phyloP scores from a whole-genome alignment of 1,140 invertebrate genomes.

The Chymomyza costata region DNA sequence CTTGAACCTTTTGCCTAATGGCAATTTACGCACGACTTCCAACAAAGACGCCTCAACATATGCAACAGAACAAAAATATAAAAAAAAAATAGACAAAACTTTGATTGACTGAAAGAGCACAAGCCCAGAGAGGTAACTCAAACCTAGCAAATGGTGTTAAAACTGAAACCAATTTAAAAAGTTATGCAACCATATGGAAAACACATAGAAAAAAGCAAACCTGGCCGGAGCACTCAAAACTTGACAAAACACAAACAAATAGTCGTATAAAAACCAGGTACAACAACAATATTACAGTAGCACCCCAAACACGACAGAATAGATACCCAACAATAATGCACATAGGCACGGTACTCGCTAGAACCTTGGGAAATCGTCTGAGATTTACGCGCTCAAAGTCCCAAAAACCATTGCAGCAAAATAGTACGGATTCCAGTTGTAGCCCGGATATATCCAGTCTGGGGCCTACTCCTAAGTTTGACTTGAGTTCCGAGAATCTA shows the following conservation, averaged over 20 bases:
- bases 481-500: no score
- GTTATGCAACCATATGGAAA: slow-evolving; percentile 63
- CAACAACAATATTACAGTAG: slow-evolving; percentile 6
- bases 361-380: slow-evolving; percentile 42
- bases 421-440: not conserved
- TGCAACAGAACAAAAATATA: slow-evolving; percentile 19
- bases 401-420: slow-evolving; percentile 5
- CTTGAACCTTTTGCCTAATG: slow-evolving; percentile 58
- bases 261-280: slow-evolving; percentile 15
- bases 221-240: slow-evolving; percentile 18
- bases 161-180: slow-evolving; percentile 71
- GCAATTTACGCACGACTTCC: slow-evolving; percentile 67
- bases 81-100: slow-evolving; percentile 50
- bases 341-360: slow-evolving; percentile 44
- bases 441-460: not conserved
- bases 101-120: slow-evolving; percentile 61
- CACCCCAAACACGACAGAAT: slow-evolving; percentile 24
- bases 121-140: no score
- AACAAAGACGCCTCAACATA: slow-evolving; percentile 34
- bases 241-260: slow-evolving; percentile 16
- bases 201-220: slow-evolving; percentile 19
- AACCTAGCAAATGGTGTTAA: slow-evolving; percentile 56
- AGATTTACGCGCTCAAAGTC: slow-evolving; percentile 14
- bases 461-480: no score
- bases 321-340: slow-evolving; percentile 59